Evolutionary conservation across 2,797 vertebrate genomes (phyloP).

Genomic region (Channallabes apus): DNA sequence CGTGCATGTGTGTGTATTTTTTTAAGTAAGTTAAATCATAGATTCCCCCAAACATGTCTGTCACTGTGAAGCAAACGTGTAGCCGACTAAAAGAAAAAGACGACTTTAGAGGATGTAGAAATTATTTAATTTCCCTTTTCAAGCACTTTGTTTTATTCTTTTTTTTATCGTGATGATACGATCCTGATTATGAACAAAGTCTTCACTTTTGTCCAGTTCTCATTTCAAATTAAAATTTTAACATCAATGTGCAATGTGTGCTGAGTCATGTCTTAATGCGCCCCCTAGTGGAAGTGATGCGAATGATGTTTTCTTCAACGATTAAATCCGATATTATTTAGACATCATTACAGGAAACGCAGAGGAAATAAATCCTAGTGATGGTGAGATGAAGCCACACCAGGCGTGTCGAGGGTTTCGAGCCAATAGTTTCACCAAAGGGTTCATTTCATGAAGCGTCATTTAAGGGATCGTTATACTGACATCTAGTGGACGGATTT

Average conservation of each 20-base stretch:
- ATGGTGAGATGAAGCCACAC: no score
- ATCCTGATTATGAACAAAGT: background rate
- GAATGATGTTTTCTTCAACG: background rate
- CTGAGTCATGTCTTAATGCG: background rate
- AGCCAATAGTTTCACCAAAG: no score
- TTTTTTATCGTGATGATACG: no score
- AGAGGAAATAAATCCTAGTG: no score
- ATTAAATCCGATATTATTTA: no score
- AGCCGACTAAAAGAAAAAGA: background rate
- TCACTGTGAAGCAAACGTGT: background rate
- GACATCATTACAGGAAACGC: no score
- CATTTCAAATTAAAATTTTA: background rate
- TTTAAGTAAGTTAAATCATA: background rate
- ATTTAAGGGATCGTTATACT: no score
- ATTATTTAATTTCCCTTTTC: background rate
- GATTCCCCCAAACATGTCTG: background rate
- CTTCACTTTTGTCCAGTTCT: background rate
- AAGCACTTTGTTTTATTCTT: background rate
- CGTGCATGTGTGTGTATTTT: no score
- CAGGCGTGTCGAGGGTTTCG: no score
- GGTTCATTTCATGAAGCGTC: no score
- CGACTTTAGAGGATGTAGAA: background rate
- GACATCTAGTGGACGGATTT: no score
- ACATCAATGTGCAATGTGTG: no score
- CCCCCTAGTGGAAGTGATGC: background rate